Evolutionary conservation across 1,140 invertebrate species (phyloP).

Genomic region (Eufriesea mexicana): DNA sequence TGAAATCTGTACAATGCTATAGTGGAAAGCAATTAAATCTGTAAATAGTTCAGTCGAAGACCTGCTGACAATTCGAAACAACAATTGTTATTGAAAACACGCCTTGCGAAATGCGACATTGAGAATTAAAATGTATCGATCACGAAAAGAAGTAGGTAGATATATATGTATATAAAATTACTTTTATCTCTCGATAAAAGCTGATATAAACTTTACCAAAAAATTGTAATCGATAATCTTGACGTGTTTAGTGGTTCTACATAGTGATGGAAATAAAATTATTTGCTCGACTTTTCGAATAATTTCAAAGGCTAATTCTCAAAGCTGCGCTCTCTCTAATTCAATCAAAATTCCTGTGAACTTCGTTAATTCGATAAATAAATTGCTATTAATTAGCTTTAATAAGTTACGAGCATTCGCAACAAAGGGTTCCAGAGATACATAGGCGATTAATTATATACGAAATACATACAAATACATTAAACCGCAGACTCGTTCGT

Average conservation of each 20-base stretch:
- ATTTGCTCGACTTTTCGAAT: no score
- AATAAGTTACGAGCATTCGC: no score
- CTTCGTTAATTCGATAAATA: neutral
- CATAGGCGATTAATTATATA: neutral
- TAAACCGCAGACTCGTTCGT: neutral
- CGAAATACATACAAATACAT: neutral
- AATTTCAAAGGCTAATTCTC: neutral
- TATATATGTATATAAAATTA: no score
- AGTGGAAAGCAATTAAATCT: neutral
- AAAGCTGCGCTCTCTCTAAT: neutral
- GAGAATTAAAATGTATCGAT: neutral
- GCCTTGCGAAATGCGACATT: neutral
- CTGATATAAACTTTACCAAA: no score
- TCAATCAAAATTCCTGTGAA: neutral
- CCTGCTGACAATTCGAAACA: neutral
- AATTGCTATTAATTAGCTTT: neutral
- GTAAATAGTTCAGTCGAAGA: neutral
- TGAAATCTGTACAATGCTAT: neutral
- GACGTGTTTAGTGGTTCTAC: no score
- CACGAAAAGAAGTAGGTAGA: neutral
- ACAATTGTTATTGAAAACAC: neutral
- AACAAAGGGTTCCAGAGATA: neutral
- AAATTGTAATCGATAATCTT: no score
- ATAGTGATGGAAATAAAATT: no score
- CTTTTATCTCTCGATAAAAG: no score